phyloP scores from a whole-genome alignment of 2,888 invertebrate species.

The Rutpela maculata region DNA sequence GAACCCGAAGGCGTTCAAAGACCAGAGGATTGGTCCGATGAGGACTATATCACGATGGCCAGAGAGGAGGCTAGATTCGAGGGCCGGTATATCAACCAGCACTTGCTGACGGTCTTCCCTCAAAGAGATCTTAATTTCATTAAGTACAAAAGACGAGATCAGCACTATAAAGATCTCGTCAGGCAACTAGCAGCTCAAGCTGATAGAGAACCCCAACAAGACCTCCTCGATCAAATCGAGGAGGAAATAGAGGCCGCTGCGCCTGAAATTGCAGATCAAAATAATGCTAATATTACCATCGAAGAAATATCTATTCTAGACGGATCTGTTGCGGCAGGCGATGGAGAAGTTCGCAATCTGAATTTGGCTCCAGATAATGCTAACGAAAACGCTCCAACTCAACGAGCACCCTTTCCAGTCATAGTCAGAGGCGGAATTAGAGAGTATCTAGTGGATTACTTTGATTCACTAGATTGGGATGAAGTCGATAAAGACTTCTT shows the following conservation, averaged over 20 bases:
- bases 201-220: not conserved
- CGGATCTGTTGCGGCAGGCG: too few species aligned
- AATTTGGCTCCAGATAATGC: too few species aligned
- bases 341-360: too few species aligned
- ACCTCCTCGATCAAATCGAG: not conserved
- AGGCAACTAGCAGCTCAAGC: not conserved
- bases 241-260: not conserved
- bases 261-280: too few species aligned
- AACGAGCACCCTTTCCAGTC: too few species aligned
- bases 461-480: too few species aligned
- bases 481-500: too few species aligned
- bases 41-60: constrained; percentile 6
- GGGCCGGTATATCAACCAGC: not conserved
- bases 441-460: too few species aligned
- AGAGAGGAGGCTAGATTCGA: not conserved
- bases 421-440: too few species aligned
- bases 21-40: constrained; percentile 16
- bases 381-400: too few species aligned
- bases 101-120: not conserved
- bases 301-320: too few species aligned
- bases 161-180: not conserved
- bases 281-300: too few species aligned
- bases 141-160: not conserved
- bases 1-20: not conserved
- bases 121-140: not conserved